phyloP scores from a whole-genome alignment of 2,113 vertebrate genomes.

The Menura novaehollandiae region DNA sequence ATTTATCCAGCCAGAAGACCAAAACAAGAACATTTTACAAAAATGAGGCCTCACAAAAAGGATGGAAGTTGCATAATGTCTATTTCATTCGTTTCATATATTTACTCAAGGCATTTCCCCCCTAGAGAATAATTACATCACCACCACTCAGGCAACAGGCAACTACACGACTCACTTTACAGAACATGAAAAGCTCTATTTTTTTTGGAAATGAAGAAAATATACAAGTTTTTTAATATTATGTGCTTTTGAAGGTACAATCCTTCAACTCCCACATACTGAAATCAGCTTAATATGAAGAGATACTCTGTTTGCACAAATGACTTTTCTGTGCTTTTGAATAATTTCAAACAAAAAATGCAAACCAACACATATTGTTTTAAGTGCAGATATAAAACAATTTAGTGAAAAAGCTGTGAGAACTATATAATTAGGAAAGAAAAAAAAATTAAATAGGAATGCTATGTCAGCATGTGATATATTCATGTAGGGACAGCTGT shows the following conservation, averaged over 20 bases:
- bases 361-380: background rate
- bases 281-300: background rate
- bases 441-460: background rate
- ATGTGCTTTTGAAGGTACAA: background rate
- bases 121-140: constrained; percentile 53
- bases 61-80: constrained; percentile 16
- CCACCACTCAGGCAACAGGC: constrained; percentile 12
- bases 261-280: background rate
- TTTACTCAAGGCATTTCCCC: constrained; percentile 47
- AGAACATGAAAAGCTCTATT: background rate
- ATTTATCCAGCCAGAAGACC: constrained; percentile 6
- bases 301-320: background rate
- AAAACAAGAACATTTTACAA: background rate
- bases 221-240: background rate
- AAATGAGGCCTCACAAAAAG: constrained; percentile 4
- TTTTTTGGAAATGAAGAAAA: background rate
- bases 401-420: background rate
- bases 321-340: background rate
- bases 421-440: background rate
- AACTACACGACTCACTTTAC: constrained; percentile 20
- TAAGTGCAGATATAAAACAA: background rate
- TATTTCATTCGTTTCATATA: constrained; percentile 24
- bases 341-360: background rate
- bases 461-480: background rate
- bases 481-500: background rate